Conservation (phyloP, 2,888 invertebrate genomes). For the Drosophila monieri region DNA sequence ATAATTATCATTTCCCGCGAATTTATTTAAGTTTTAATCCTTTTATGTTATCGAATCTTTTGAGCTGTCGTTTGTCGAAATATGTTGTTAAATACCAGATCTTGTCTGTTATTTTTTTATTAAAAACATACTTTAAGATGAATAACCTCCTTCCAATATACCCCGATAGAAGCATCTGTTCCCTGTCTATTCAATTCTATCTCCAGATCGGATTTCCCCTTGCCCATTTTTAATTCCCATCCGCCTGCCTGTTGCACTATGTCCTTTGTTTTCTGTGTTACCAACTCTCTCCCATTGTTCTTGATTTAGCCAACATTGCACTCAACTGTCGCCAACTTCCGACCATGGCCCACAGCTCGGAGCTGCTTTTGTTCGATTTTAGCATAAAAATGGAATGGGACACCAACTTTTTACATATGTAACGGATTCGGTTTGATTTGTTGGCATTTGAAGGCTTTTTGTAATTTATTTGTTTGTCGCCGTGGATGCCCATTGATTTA, state of each 20-base stretch:
- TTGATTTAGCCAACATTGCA: conserved; percentile 46
- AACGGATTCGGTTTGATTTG: conserved; percentile 53
- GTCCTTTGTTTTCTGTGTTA: conserved; percentile 31
- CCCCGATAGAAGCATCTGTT: neutral
- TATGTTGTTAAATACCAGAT: too few relatives aligned
- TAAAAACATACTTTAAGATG: neutral
- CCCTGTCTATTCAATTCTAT: neutral
- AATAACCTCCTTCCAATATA: neutral
- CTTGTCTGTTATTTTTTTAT: neutral
- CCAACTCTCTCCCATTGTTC: conserved; percentile 35
- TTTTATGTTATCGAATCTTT: too few relatives aligned
- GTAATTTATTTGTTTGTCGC: conserved; percentile 73
- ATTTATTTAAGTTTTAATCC: neutral
- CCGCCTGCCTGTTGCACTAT: conserved; percentile 35
- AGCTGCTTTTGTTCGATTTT: conserved; percentile 56
- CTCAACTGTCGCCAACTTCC: conserved; percentile 57
- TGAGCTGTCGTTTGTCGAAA: too few relatives aligned
- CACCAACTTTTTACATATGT: conserved; percentile 63
- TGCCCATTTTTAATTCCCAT: neutral
- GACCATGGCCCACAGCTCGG: conserved; percentile 45
- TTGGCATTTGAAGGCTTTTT: conserved; percentile 48
- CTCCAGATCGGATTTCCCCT: conserved; percentile 4
- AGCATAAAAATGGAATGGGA: conserved; percentile 56
- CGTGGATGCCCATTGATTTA: conserved; percentile 64
- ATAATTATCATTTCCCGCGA: too few relatives aligned